Evolutionary conservation across 2,888 invertebrate genomes (phyloP), one percentile per base, ranked within the genome.

Genomic region (Neoaliturus tenellus): DNA sequence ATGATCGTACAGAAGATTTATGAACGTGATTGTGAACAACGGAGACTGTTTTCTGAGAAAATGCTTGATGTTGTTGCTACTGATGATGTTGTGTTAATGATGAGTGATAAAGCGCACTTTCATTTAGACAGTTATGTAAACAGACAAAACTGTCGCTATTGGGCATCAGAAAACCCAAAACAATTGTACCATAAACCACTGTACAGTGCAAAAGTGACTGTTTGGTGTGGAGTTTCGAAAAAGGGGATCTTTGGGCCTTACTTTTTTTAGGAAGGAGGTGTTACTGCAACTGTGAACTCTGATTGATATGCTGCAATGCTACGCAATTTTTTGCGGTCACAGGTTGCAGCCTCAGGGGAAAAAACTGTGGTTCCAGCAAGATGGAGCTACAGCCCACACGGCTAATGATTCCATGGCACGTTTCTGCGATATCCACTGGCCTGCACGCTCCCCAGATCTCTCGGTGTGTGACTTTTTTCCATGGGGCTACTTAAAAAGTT

Each of bases 151-250:
- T n/a, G n/a, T n/a, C n/a, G n/a, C n/a, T n/a, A n/a, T n/a, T n/a
- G n/a, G n/a, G n/a, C n/a, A n/a, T 1, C 67, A 33, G n/a, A 67
- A 4, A 67, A 28, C 51, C 20, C 51, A 23, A 51, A 20, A 23
- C 51, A 44, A 14, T 44, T 44, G 17, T n/a, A n/a, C n/a, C n/a
- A n/a, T n/a, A n/a, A n/a, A n/a, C n/a, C n/a, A n/a, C n/a, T n/a
- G n/a, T n/a, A n/a, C n/a, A n/a, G n/a, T n/a, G n/a, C 71, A 58
- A 84, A 85, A 62, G 85, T 86, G 14, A 84, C 82, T 10, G 80
- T 85, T 14, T 81, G 85, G 85, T 85, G 85, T 82, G 83, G 78
- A 6, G 44, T 86, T 82, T 55, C 58, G 0, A 73, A 33, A 31
- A 73, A 31, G 14, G 84, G 81, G 33, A 48, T 86, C 31, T 78